These are phyloP conservation scores for Eristalis pertinax DNA, from an alignment of 2,888 invertebrate genomes.

Conservation along the genomic window DNA sequence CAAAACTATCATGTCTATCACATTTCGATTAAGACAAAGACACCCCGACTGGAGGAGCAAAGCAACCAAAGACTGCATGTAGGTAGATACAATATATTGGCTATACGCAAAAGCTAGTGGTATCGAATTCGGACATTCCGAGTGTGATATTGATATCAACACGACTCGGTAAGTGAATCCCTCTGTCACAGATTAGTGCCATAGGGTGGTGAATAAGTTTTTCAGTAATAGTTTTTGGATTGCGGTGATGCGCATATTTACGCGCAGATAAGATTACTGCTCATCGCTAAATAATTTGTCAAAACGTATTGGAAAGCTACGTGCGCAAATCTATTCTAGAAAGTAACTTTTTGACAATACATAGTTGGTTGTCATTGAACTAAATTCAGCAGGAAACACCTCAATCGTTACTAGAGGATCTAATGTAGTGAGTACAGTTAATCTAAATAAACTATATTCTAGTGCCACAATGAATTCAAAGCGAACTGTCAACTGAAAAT, in stretches of 20 bases:
- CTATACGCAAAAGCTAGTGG: constrained; percentile 60
- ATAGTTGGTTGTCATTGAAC: no score
- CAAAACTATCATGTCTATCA: constrained; percentile 69
- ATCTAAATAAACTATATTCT: background rate
- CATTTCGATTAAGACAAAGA: constrained; percentile 53
- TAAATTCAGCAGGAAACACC: background rate
- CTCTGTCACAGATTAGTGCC: constrained; percentile 39
- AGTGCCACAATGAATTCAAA: background rate
- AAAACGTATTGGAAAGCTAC: constrained; percentile 29
- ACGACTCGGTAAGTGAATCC: constrained; percentile 61
- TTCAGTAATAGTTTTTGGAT: constrained; percentile 43
- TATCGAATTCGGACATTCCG: constrained; percentile 70
- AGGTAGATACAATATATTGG: constrained; percentile 42
- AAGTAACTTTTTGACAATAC: no score
- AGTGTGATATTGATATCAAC: constrained; percentile 68
- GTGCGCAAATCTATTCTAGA: no score
- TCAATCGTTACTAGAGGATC: background rate
- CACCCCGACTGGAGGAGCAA: constrained; percentile 15
- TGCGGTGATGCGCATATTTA: constrained; percentile 12
- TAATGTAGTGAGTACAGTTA: background rate
- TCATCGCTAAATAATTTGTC: background rate
- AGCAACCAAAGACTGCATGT: background rate
- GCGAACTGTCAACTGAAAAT: background rate
- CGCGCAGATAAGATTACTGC: constrained; percentile 29
- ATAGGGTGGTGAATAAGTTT: constrained; percentile 37